Conservation (phyloP, 2,888 invertebrate species). For the Cryptocephalus primarius region DNA sequence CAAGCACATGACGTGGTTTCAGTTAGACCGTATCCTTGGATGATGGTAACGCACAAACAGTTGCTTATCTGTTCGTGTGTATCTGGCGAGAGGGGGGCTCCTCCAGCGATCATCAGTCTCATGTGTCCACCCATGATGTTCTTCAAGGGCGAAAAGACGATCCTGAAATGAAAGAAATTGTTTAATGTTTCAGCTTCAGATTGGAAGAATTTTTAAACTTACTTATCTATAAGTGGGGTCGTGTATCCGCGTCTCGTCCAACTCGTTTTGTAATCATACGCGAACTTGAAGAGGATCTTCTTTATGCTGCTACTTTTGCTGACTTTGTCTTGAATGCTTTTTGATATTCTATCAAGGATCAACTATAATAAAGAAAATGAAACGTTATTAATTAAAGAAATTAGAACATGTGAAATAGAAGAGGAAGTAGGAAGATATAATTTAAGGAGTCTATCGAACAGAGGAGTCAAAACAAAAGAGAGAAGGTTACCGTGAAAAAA, state of each 20-base stretch:
- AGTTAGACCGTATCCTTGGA: conserved; percentile 93
- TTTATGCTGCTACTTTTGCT: conserved; percentile 68
- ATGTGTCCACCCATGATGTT: conserved; percentile 78
- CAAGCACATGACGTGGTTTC: conserved; percentile 93
- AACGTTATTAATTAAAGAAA: background rate
- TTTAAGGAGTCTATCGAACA: too few species aligned
- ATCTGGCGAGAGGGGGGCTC: conserved; percentile 91
- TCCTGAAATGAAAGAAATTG: conserved; percentile 30
- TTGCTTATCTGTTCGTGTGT: conserved; percentile 90
- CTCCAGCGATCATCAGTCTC: conserved; percentile 82
- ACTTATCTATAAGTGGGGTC: conserved; percentile 66
- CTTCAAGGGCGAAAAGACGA: conserved; percentile 45
- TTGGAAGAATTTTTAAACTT: conserved; percentile 13
- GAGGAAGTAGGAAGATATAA: too few species aligned
- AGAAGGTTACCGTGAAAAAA: background rate
- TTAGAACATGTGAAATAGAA: background rate
- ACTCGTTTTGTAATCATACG: conserved; percentile 83
- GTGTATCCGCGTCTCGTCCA: conserved; percentile 76
- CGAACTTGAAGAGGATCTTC: conserved; percentile 84
- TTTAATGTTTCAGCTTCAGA: too few species aligned
- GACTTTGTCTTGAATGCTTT: conserved; percentile 92
- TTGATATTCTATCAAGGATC: conserved; percentile 94
- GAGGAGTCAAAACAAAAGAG: too few species aligned
- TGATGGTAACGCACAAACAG: conserved; percentile 81
- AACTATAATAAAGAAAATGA: conserved; percentile 45